Percentiles rank a stretch among this genome's conserved stretches.
Conservation (phyloP, 2,888 invertebrate genomes). For the Cosmia trapezina region DNA sequence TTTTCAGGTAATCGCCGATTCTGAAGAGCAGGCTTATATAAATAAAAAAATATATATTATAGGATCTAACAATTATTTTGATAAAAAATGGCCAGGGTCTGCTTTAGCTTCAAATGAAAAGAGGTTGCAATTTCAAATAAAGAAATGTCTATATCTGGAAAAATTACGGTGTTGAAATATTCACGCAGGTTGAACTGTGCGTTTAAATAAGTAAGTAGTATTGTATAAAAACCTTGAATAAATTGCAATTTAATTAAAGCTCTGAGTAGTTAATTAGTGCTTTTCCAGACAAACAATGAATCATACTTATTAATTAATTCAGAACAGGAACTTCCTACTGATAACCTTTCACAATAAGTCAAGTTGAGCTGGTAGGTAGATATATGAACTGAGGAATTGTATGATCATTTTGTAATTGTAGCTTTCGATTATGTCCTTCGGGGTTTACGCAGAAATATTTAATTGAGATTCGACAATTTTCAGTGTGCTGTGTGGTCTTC, state of each 20-base stretch:
- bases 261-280: conserved; percentile 43
- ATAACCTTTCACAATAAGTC: conserved; percentile 60
- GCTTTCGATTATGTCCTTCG: conserved; percentile 44
- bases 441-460: conserved; percentile 21
- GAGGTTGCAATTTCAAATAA: not conserved
- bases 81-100: not conserved
- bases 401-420: conserved; percentile 45
- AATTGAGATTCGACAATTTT: conserved; percentile 12
- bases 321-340: conserved; percentile 47
- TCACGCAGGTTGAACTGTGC: not conserved
- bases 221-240: conserved; percentile 18
- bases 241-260: conserved; percentile 23
- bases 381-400: conserved; percentile 50
- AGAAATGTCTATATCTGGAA: not conserved
- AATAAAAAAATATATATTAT: not conserved
- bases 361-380: conserved; percentile 55
- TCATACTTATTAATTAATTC: conserved; percentile 48
- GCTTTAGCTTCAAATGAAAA: not conserved
- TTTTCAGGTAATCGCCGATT: too few relatives aligned
- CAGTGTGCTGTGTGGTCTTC: conserved; percentile 28
- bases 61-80: not conserved
- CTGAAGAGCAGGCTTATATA: not conserved
- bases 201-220: not conserved
- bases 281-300: conserved; percentile 54
- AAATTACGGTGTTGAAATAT: not conserved